Evolutionary conservation across 2,797 vertebrate genomes (phyloP), one percentile per base, ranked within the genome.

Genomic region (Onychomys arenicola): DNA sequence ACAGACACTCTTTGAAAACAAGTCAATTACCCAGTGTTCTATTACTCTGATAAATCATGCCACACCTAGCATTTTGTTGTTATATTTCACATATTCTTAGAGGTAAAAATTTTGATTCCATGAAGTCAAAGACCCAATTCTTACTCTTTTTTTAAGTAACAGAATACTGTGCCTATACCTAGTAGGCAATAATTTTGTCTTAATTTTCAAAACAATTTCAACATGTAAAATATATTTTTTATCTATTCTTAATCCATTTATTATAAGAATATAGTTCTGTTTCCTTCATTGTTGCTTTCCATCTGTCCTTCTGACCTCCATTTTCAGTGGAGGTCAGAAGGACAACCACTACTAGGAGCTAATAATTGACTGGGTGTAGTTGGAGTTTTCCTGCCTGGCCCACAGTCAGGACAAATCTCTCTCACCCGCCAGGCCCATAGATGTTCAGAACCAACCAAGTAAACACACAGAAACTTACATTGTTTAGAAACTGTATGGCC

Each of bases 131-230:
- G n/a, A 57, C 19, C 43, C 27, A 93, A 86, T 84, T 94, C 61
- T 95, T 40, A 55, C 14, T 55, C 59, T 90, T 67, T 90, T 75
- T 43, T 75, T 43, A 19, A 81, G 23, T 10, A 75, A 29, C 55
- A 81, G 27, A 88, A 52, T 81, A 57, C 1, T 46, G 27, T 69
- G 21, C 69, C 52, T 59, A 78, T 32, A 37, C 9, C 63, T 59
- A 59, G 9, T 89, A 43, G 92, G 80, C 86, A 6, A 17, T 83
- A 76, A 82, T 13, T 52, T 63, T n/a, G 46, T 40, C 43, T 93
- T 94, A 91, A 93, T 90, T 95, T 84, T 90, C 43, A 91, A 82
- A 90, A 61, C 71, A 93, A 94, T 55, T 87, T 40, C 49, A 95
- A 57, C 25, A 49, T n/a, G 27, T 89, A 89, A 94, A 87, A 94